Base-by-base conservation (phyloP, 2,113 vertebrate species). In the Camarhynchus parvulus region DNA sequence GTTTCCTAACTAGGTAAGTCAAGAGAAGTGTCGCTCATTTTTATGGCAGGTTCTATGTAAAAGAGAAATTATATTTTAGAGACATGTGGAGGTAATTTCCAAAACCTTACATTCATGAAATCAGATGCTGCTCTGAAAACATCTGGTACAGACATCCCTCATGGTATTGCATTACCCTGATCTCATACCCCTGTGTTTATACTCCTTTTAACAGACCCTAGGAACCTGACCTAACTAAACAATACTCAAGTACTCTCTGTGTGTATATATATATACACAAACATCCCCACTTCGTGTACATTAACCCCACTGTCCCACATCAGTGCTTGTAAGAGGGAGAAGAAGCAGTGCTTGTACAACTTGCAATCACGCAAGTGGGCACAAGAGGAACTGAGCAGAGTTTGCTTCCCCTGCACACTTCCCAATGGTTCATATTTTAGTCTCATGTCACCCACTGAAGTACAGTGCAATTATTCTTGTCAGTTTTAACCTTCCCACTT, bases 241-340 rank as follows among this genome's bases (percentile, higher is more conserved):
- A 91, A 68, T 18, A 70, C 33, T 58, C 59, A 74, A 59, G 6
- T 23, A 35, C 37, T 56, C 33, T n/a, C 23, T n/a, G 4, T 15
- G 21, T 7, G 35, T 3, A 31, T 7, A 37, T 1, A 47, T 0
- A 30, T 1, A 28, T 1, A 12, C 20, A 42, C 31, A 35, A 25
- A 35, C 7, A 15, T 39, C 11, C 9, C 23, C 3, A 25, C 21
- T 66, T 66, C 21, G 8, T 12, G 24, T 39, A 56, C 41, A 18
- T 56, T 42, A 56, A 47, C 25, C 46, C 24, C 33, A 42, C 15
- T 55, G 56, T 37, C 42, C 10, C 53, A 19, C 35, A 61, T 9
- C 68, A 77, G 6, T 14, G 44, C 37, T 72, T 75, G 35, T 35
- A 35, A 35, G 37, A 75, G 22, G 74, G 62, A 63, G 67, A 90